Base-by-base conservation (phyloP, 64 coral and sea anemone genomes). In the Orbicella faveolata region DNA sequence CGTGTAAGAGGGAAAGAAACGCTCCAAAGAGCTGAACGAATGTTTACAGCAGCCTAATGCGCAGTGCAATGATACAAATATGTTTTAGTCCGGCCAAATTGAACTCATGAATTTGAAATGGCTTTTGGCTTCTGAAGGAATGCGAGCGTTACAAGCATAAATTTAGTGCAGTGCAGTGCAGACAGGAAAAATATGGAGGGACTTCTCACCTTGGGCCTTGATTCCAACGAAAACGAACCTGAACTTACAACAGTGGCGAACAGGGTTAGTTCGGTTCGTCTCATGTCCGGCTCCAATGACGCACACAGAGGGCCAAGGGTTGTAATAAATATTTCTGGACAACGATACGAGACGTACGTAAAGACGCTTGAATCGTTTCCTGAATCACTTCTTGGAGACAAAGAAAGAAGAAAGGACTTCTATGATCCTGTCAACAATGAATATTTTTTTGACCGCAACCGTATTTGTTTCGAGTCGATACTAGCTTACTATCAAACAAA, bases 391-490 rank as follows among this genome's bases (percentile, higher is more conserved):
- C 89, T 99, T 1, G 97, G 97, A 16, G 89, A 79, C 80, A 75
- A 86, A 67, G 85, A 84, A 19, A 90, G 94, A 55, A 81, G 97
- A 57, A 89, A 96, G 15, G 88, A 88, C 26, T 99, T 95, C 55
- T 99, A 90, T 26, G 97, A 99, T 63, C 86, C 88, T 36, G 91
- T 87, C 35, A 95, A 96, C 25, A 84, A 80, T 25, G 97, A 96
- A 64, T 94, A 88, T 54, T 99, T 99, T 73, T 99, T 99, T 77
- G 97, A 99, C 85, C 75, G 93, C 20, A 99, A 99, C 88, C 86
- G 97, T 39, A 79, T 95, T 69, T 99, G 97, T 37, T 99, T 99
- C 83, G 97, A 99, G 73, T 95, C 97, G 3, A 99, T 99, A 55
- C 55, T 99, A 53, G 91, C 97, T 1, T 99, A 96, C 81, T 99